Evolutionary conservation across 2,888 invertebrate species (phyloP).

Genomic region (Autographa pulchrina): DNA sequence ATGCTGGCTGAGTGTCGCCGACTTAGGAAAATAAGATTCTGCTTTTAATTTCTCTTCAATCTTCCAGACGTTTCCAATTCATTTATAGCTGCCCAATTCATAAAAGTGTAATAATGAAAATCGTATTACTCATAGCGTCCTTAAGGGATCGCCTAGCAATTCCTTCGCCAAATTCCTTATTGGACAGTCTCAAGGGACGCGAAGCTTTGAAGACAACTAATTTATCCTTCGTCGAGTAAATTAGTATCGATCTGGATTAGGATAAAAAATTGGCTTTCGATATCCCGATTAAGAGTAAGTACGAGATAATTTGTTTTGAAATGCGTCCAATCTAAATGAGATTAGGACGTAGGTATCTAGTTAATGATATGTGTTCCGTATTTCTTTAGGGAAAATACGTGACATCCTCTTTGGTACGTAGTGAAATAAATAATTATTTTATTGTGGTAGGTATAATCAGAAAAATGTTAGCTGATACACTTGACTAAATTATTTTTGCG

Average conservation of each 20-base stretch:
- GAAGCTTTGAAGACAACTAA: slow-evolving; percentile 26
- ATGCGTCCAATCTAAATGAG: background rate
- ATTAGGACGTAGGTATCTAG: background rate
- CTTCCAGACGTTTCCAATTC: slow-evolving; percentile 2
- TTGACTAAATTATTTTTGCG: background rate
- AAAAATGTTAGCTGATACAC: background rate
- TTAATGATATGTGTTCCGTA: background rate
- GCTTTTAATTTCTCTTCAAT: slow-evolving; percentile 1
- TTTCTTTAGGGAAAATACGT: background rate
- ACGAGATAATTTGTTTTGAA: slow-evolving; percentile 5
- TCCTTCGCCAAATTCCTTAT: slow-evolving; percentile 19
- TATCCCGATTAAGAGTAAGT: slow-evolving; percentile 1
- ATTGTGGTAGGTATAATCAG: background rate
- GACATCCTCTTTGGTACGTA: background rate
- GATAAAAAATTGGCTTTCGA: slow-evolving; percentile 11
- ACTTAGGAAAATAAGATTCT: background rate
- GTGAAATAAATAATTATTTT: background rate
- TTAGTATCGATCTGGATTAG: slow-evolving; percentile 24
- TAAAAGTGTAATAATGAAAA: slow-evolving; percentile 20
- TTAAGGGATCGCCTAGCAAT: slow-evolving; percentile 22
- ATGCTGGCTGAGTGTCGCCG: background rate
- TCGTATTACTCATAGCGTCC: slow-evolving; percentile 26
- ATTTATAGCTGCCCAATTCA: slow-evolving; percentile 9
- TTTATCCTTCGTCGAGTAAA: slow-evolving; percentile 32
- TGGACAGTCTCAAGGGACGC: slow-evolving; percentile 23